Evolutionary conservation across 2,797 vertebrate species (phyloP).

Genomic region (Mus caroli): DNA sequence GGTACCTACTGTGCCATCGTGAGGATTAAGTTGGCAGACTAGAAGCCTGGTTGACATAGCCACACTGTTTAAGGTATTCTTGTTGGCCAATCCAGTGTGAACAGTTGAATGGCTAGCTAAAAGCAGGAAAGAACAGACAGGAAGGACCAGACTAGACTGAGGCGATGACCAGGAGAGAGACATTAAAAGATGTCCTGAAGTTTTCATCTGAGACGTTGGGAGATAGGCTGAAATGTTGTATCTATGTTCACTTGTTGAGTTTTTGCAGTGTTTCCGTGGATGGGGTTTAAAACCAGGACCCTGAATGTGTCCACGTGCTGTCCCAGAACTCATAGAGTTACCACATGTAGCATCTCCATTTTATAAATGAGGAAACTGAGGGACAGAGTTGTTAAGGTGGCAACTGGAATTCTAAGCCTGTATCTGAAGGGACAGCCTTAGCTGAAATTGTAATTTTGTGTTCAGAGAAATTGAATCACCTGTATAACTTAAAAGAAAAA

Average conservation of each 20-base stretch:
- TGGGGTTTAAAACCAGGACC: neutral
- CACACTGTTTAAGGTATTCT: neutral
- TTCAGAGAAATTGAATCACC: neutral
- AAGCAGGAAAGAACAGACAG: neutral
- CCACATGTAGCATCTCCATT: neutral
- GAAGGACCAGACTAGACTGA: neutral
- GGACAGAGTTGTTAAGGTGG: neutral
- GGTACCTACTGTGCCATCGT: neutral
- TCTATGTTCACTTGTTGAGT: neutral
- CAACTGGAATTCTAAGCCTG: neutral
- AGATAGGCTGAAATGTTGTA: neutral
- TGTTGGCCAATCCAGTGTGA: neutral
- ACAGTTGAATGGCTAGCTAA: neutral
- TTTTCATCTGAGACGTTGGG: neutral
- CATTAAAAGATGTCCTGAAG: neutral
- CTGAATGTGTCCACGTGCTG: neutral
- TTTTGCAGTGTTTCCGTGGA: neutral
- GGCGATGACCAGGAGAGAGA: neutral
- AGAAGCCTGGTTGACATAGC: neutral
- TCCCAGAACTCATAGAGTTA: neutral
- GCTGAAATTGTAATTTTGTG: neutral
- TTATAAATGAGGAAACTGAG: constrained; percentile 5
- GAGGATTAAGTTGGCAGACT: neutral
- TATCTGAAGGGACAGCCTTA: neutral
- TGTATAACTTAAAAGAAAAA: neutral